These are phyloP conservation scores for Clunio marinus DNA, from an alignment of 2,888 invertebrate species.

Conservation along the genomic window DNA sequence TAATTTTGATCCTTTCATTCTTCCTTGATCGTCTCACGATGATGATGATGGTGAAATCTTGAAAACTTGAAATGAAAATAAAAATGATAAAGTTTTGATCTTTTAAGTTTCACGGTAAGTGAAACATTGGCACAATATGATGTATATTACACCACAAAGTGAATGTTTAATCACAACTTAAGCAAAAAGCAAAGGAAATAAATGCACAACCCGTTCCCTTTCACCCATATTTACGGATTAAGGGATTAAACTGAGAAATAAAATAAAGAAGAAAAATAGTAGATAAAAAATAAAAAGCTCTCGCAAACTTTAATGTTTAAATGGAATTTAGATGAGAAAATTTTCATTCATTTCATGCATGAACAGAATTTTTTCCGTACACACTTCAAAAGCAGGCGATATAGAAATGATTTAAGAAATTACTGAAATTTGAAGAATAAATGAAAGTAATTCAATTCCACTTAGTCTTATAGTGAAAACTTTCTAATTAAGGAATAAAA, in stretches of 20 bases:
- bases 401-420: too few species aligned
- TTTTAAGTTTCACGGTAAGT: not conserved
- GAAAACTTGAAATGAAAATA: not conserved
- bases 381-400: not conserved
- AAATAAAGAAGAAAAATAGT: not conserved
- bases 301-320: not conserved
- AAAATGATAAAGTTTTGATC: not conserved
- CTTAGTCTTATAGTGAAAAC: not conserved
- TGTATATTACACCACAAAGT: constrained; percentile 18
- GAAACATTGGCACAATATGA: not conserved
- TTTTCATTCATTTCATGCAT: too few species aligned
- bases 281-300: not conserved
- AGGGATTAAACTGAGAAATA: not conserved
- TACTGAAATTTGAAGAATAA: not conserved
- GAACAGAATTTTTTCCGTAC: too few species aligned
- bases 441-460: not conserved
- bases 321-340: not conserved
- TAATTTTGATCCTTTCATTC: too few species aligned
- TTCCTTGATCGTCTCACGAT: not conserved
- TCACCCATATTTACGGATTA: too few species aligned
- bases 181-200: not conserved
- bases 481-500: not conserved
- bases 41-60: too few species aligned
- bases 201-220: not conserved
- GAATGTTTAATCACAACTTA: constrained; percentile 1